These are phyloP conservation scores for Gephyroberyx darwinii DNA, from an alignment of 2,797 vertebrate genomes.

Conservation along the genomic window DNA sequence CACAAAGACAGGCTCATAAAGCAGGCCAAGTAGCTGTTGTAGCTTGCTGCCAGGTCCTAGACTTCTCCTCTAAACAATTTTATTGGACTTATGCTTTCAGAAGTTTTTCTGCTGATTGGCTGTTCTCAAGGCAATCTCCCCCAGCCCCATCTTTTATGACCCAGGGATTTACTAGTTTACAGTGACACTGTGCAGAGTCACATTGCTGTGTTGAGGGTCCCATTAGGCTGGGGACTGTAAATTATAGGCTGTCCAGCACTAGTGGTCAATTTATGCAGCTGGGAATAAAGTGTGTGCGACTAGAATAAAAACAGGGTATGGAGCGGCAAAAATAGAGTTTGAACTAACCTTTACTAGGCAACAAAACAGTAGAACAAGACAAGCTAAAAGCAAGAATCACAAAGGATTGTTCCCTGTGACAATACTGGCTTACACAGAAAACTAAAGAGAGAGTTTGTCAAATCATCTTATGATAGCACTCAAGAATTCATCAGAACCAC, in stretches of 20 bases:
- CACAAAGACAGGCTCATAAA: constrained; percentile 17
- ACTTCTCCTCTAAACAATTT: constrained; percentile 37
- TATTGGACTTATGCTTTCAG: constrained; percentile 15
- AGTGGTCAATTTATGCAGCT: constrained; percentile 19
- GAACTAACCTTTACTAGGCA: not conserved
- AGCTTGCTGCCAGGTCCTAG: constrained; percentile 2
- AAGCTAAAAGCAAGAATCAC: not conserved
- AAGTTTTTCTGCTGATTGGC: not conserved
- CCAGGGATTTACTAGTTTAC: constrained; percentile 37
- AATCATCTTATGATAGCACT: constrained; percentile 22
- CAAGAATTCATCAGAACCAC: constrained; percentile 57
- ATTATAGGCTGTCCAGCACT: constrained; percentile 15
- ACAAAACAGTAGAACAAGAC: not conserved
- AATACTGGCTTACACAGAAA: constrained; percentile 3
- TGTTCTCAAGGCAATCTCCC: constrained; percentile 20
- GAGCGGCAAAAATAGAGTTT: not conserved
- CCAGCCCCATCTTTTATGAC: constrained; percentile 35
- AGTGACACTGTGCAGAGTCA: constrained; percentile 43
- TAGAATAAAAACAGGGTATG: not conserved
- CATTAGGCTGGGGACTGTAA: constrained; percentile 12
- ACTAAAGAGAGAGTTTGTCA: constrained; percentile 15
- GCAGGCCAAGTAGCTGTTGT: not conserved
- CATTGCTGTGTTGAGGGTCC: constrained; percentile 23
- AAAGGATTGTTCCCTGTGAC: not conserved
- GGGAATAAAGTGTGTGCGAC: constrained; percentile 21